Conservation (phyloP, 2,888 invertebrate species). For the Andrena minutula region DNA sequence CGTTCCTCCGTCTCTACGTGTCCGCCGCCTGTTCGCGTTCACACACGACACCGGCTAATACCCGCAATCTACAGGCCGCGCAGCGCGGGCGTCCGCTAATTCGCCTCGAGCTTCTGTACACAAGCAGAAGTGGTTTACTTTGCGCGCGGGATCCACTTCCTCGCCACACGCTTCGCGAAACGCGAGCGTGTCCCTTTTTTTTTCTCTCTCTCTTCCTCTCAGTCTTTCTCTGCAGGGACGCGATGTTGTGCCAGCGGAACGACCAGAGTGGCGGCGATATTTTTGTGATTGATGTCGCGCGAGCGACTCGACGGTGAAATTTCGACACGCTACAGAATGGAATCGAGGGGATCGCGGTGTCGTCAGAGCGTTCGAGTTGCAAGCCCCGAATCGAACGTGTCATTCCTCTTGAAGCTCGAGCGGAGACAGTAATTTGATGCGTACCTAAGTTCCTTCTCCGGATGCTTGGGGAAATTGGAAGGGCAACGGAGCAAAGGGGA, state of each 20-base stretch:
- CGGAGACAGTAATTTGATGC: constrained; percentile 20
- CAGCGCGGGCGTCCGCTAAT: constrained; percentile 41
- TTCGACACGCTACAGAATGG: not conserved
- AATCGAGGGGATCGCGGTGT: not conserved
- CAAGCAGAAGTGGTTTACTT: constrained; percentile 61
- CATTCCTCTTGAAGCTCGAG: not conserved
- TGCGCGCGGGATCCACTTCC: constrained; percentile 53
- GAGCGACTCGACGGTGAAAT: not conserved
- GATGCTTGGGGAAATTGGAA: constrained; percentile 51
- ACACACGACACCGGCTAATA: constrained; percentile 26
- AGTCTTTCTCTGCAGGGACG: too few species aligned
- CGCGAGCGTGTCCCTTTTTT: not conserved
- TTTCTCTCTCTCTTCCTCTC: too few species aligned
- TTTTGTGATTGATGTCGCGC: constrained; percentile 26
- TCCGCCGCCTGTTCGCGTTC: constrained; percentile 12
- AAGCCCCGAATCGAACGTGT: constrained; percentile 22
- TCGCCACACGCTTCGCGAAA: constrained; percentile 47
- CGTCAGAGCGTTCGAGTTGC: too few species aligned
- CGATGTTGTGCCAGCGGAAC: constrained; percentile 21
- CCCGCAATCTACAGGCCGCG: constrained; percentile 41
- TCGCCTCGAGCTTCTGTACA: constrained; percentile 60
- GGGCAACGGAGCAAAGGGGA: constrained; percentile 25
- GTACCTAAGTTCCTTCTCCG: constrained; percentile 30
- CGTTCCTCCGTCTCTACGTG: constrained; percentile 5
- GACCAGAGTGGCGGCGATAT: constrained; percentile 20